A percentile compares a stretch with the other conserved stretches of the same genome.
phyloP scores from a whole-genome alignment of 1,140 invertebrate genomes.

The Rhopalosiphum padi region DNA sequence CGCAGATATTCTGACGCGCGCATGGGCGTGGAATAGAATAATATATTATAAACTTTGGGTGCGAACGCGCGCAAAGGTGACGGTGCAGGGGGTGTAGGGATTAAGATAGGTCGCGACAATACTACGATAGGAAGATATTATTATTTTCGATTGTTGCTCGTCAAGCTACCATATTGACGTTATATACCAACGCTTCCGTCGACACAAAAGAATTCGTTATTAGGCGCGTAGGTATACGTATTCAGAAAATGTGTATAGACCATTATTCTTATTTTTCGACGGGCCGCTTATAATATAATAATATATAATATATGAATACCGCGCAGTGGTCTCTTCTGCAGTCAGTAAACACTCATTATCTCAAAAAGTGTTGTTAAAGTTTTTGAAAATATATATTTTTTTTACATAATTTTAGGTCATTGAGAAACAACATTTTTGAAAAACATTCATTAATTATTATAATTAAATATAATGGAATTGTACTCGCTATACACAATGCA shows the following conservation, averaged over 20 bases:
- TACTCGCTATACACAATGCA: not conserved
- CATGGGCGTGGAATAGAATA: not conserved
- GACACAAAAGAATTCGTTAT: slow-evolving; percentile 4
- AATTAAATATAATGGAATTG: not conserved
- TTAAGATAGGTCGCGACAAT: not conserved
- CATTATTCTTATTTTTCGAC: not conserved
- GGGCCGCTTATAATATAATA: not conserved
- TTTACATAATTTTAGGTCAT: not conserved
- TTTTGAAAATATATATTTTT: not conserved
- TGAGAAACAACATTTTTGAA: not conserved
- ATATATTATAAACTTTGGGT: not conserved
- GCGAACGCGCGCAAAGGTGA: too few species aligned
- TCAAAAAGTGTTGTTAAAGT: not conserved
- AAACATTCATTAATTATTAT: not conserved
- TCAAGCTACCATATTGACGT: not conserved
- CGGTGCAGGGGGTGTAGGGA: not conserved
- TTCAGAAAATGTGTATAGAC: not conserved
- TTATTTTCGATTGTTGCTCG: slow-evolving; percentile 5
- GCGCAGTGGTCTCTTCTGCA: not conserved
- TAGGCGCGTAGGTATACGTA: not conserved
- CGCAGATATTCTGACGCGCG: too few species aligned
- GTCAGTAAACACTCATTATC: not conserved
- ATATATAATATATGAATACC: not conserved
- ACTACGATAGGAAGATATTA: not conserved
- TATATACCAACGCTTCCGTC: not conserved